These are phyloP conservation scores for Campopleginae sp. DNA, from an alignment of 2,888 invertebrate species.

Conservation along the genomic window DNA sequence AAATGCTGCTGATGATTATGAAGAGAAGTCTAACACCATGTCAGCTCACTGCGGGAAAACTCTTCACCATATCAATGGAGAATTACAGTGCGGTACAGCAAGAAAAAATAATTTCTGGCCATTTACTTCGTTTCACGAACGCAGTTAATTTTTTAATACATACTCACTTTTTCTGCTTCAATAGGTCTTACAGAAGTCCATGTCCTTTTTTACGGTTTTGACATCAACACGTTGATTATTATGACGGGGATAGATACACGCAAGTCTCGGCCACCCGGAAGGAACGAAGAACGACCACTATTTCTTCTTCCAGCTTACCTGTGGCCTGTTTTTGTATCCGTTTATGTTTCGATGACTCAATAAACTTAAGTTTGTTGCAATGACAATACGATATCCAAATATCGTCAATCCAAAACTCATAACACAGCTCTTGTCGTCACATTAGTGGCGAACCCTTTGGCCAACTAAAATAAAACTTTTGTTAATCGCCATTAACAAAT, in stretches of 20 bases:
- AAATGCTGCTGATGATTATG: conserved; percentile 55
- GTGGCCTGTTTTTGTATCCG: background rate
- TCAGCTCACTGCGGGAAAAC: conserved; percentile 62
- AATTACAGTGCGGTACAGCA: conserved; percentile 57
- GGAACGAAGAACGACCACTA: background rate
- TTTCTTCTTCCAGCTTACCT: background rate
- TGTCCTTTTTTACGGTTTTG: conserved; percentile 58
- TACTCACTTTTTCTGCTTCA: background rate
- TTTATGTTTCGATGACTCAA: background rate
- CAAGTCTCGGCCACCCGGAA: background rate
- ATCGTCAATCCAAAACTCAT: too few relatives aligned
- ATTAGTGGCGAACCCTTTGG: too few relatives aligned
- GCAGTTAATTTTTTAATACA: background rate
- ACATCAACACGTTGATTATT: conserved; percentile 14
- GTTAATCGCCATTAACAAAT: too few relatives aligned
- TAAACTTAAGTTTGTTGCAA: background rate
- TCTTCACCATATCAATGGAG: conserved; percentile 59
- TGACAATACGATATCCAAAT: too few relatives aligned
- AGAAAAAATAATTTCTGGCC: background rate
- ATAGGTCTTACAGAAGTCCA: conserved; percentile 52
- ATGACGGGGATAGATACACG: background rate
- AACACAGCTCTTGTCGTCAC: too few relatives aligned
- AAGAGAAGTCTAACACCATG: conserved; percentile 59
- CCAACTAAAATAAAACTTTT: too few relatives aligned
- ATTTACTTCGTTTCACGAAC: background rate